Base-by-base conservation (phyloP, 1,140 invertebrate genomes). In the Heliconius eleuchia region DNA sequence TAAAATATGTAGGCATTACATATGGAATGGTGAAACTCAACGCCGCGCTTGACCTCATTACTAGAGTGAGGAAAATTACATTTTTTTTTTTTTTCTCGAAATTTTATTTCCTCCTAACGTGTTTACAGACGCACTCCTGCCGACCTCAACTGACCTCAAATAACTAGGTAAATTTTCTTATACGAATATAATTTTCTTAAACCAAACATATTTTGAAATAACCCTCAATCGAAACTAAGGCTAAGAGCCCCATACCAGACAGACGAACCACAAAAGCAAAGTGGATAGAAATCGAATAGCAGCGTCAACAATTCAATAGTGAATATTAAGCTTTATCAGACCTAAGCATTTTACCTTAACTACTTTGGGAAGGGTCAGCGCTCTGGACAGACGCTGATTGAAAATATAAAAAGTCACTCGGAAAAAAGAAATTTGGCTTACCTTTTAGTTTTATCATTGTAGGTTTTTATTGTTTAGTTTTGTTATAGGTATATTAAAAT, bases 271-370 rank as follows among this genome's bases (percentile, higher is more conserved):
- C 78, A 80, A 75, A 80, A 72, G 78, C 66, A 60, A 80, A 80
- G 74, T 80, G 73, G 73, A 46, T 80, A 76, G 78, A 80, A 76
- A 76, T 80, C 75, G 78, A 76, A 80, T 72, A 72, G 74, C 78
- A 52, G 34, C 66, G 66, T 80, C 78, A 80, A 66, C 78, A 52
- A 74, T 80, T 80, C 78, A 74, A 79, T 66, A 74, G 39, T 73
- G 73, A 70, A 80, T 76, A 66, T 66, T 66, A 66, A 66, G 60
- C 60, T 66, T 23, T 66, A 66, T 66, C 60, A 37, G 34, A 52
- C 78, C 74, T 80, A 80, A 80, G 75, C 78, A 80, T 80, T 79
- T 80, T 76, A 80, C n/a, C 60, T 34, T 79, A 80, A 80, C 73
- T 80, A 76, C 66, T 72, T 80, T 71, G 73, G 78, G 78, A 57